A percentile compares a stretch with the other conserved stretches of the same genome.
Evolutionary conservation across 2,888 invertebrate species (phyloP).

Genomic region (Geotrupes spiniger): DNA sequence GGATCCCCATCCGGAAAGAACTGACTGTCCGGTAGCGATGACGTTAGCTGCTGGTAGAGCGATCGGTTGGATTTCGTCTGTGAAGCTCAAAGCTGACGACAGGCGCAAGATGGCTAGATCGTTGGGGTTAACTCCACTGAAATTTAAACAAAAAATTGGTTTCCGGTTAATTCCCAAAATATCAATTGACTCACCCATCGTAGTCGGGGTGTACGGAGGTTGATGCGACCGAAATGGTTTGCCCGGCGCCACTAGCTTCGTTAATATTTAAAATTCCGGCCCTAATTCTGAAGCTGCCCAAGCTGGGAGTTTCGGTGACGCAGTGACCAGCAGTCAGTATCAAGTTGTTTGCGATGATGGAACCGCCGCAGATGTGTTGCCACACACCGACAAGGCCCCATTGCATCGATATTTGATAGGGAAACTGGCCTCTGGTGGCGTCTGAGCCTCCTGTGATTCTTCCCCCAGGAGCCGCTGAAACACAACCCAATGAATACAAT

Average conservation of each 20-base stretch:
- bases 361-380: conserved; percentile 51
- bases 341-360: conserved; percentile 44
- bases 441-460: conserved; percentile 51
- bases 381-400: conserved; percentile 16
- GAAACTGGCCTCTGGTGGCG: conserved; percentile 45
- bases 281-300: conserved; percentile 21
- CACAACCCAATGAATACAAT: no score
- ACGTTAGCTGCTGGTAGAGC: conserved; percentile 38
- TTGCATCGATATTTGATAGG: conserved; percentile 48
- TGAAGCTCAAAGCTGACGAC: conserved; percentile 37
- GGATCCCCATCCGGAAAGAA: conserved; percentile 52
- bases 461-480: conserved; percentile 8
- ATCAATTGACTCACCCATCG: conserved; percentile 28
- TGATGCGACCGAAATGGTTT: conserved; percentile 21
- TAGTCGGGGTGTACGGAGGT: conserved; percentile 28
- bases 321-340: conserved; percentile 55
- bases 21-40: conserved; percentile 37
- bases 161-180: conserved; percentile 1
- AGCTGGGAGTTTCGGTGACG: conserved; percentile 29
- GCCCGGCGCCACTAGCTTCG: conserved; percentile 25
- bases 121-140: conserved; percentile 40
- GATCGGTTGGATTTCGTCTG: conserved; percentile 42
- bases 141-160: conserved; percentile 10
- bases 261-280: conserved; percentile 33
- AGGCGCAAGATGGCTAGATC: conserved; percentile 55